Conservation (phyloP, 2,113 vertebrate genomes). For the Centropus unirufus region DNA sequence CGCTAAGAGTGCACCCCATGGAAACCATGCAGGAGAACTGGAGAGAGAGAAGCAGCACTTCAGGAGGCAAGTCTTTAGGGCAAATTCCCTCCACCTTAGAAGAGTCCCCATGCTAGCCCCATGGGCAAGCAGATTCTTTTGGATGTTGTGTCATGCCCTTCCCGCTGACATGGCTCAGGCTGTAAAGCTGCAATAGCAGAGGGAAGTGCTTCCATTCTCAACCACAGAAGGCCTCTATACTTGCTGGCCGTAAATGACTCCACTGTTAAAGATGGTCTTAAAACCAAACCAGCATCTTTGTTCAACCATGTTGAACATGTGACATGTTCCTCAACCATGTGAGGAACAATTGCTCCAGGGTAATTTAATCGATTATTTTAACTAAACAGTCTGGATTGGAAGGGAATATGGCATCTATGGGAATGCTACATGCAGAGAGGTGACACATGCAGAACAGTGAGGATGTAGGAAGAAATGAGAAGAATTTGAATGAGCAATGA, state of each 20-base stretch:
- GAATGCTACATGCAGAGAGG: neutral
- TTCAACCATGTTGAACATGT: neutral
- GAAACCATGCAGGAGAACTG: neutral
- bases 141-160: neutral
- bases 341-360: neutral
- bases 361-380: neutral
- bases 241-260: neutral
- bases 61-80: neutral
- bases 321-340: too few relatives aligned
- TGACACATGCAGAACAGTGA: neutral
- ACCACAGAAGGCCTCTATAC: neutral
- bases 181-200: neutral
- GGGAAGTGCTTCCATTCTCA: neutral
- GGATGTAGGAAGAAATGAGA: neutral
- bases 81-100: rapidly evolving
- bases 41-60: neutral
- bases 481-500: neutral
- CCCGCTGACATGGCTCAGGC: neutral
- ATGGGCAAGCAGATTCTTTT: neutral
- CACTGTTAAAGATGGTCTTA: neutral
- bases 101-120: rapidly evolving
- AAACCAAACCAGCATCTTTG: neutral
- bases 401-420: neutral
- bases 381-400: neutral
- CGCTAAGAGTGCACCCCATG: neutral